Conservation (phyloP, 2,797 vertebrate species). For the Fistularia tabacaria region DNA sequence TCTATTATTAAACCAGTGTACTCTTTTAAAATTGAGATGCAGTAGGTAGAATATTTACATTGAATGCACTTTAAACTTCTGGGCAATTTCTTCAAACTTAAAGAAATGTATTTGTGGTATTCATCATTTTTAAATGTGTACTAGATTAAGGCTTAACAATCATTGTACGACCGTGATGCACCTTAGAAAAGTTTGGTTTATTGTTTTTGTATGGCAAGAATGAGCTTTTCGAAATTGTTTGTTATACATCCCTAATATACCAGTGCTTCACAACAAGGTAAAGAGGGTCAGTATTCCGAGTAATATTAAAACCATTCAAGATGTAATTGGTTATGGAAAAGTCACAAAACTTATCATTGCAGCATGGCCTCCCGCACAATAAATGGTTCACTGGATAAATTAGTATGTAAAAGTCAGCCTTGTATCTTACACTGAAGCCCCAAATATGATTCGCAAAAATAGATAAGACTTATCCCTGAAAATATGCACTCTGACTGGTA, state of each 20-base stretch:
- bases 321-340: conserved; percentile 14
- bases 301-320: not conserved
- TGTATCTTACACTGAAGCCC: not conserved
- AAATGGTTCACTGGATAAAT: conserved; percentile 15
- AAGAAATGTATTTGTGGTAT: conserved; percentile 54
- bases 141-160: conserved; percentile 57
- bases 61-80: conserved; percentile 72
- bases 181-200: conserved; percentile 58
- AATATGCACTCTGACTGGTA: conserved; percentile 60
- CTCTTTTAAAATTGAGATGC: conserved; percentile 37
- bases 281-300: conserved; percentile 7
- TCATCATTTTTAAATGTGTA: conserved; percentile 41
- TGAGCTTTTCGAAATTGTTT: conserved; percentile 21
- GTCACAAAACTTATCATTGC: conserved; percentile 7
- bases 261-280: conserved; percentile 21
- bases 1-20: conserved; percentile 9
- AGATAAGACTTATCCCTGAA: conserved; percentile 38
- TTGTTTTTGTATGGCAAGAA: conserved; percentile 34
- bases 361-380: conserved; percentile 23
- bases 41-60: conserved; percentile 65
- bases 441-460: conserved; percentile 22
- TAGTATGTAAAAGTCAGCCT: conserved; percentile 20
- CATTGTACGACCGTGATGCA: conserved; percentile 63
- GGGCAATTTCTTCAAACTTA: conserved; percentile 53
- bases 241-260: conserved; percentile 24